Evolutionary conservation across 2,113 vertebrate species (phyloP), one percentile per base, ranked within the genome.

Genomic region (Microcebus ravelobensis): DNA sequence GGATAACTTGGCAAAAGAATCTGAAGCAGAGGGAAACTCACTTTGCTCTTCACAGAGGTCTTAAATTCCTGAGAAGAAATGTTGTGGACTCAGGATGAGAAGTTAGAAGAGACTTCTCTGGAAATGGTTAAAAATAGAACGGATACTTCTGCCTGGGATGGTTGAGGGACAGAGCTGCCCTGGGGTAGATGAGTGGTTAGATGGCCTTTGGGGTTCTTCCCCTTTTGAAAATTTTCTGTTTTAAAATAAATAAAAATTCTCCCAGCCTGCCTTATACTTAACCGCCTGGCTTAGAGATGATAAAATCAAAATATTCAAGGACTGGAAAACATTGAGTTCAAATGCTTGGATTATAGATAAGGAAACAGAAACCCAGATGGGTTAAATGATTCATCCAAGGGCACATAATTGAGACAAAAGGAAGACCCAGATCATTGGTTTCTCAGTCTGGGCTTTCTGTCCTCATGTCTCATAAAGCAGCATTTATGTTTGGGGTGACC

Each of bases 41-140:
- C 34, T 31, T 45, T 61, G 57, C 90, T 97, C 48, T 80, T 79
- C 36, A 68, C 23, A 92, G 82, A 87, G 20, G 48, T 88, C 79
- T 79, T 85, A 93, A 31, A 94, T 95, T 97, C 96, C 96, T 89
- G 77, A 80, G 87, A 86, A 86, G 73, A 86, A 80, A 90, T 86
- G 50, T 71, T 87, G 65, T 0, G 3, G 76, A 65, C 23, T 95
- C 48, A 59, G 68, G 79, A 91, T 82, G 83, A 93, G 81, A 79
- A 92, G 48, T 87, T 91, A 92, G 63, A 96, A 94, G 89, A 61
- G 48, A 85, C 63, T 94, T 97, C 86, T 67, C 73, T 90, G 59
- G 94, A 96, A 85, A 70, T 67, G 81, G 36, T 96, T 98, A 97
- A 94, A 97, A 95, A 96, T 96, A 89, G 81, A 94, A 85, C 3